Evolutionary conservation across 2,113 vertebrate genomes (phyloP), one percentile per base, ranked within the genome.

Genomic region (Ameiurus melas): DNA sequence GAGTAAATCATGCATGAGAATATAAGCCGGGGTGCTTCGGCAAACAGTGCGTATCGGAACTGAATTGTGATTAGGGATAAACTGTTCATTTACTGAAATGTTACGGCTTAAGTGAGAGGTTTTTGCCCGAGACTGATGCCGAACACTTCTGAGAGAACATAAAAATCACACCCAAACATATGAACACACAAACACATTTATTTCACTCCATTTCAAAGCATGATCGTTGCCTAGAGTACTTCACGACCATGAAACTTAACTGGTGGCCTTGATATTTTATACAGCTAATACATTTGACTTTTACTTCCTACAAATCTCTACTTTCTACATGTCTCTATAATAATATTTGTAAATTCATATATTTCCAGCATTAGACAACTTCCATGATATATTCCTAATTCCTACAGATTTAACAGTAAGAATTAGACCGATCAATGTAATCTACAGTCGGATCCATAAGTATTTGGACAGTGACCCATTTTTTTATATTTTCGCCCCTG

Each of bases 1-100:
- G 14, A 79, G 77, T 55, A 79, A 53, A 55, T 79, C 30, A n/a
- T 81, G 79, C 79, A 81, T 81, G 36, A 81, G 58, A 81, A 58
- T 81, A 81, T 58, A 58, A 81, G 79, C 53, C 1, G 55, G 30
- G 78, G 55, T 58, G 70, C 84, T 43, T 27, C 55, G 4, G 70
- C 84, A 55, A 85, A 77, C 84, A 43, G 30, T 17, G 55, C 55
- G 19, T 77, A 85, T 85, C 25, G 39, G 17, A 85, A 33, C 70
- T 43, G 68, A 39, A 77, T 77, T 60, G 53, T 60, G 33, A 85
- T 85, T 58, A 77, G 55, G 30, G 55, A 53, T 58, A 58, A 53
- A 85, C 20, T 57, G 53, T 55, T 39, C 9, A 13, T 36, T 58
- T 13, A 36, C 53, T 20, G 17, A 57, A 85, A 85, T 58, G 66